Evolutionary conservation across 2,888 invertebrate genomes (phyloP).

Genomic region (Caenorhabditis sinica): DNA sequence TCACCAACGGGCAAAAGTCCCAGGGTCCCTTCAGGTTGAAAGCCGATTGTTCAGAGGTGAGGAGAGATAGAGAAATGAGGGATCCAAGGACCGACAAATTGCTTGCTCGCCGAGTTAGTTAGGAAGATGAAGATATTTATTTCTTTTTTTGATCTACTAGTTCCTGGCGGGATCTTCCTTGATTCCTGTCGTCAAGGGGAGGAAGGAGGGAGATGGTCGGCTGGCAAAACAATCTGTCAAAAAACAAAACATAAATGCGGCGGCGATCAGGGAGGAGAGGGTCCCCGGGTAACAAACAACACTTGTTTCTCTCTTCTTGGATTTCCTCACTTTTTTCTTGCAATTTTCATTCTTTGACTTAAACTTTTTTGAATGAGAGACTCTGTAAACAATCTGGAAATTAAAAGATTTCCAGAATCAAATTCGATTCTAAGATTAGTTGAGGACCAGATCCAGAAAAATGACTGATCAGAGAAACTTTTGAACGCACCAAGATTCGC

Average conservation of each 20-base stretch:
- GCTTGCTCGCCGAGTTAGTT: constrained; percentile 48
- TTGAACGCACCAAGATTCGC: no score
- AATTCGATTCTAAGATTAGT: no score
- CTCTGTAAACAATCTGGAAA: not conserved
- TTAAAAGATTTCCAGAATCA: not conserved
- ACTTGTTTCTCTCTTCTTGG: constrained; percentile 38
- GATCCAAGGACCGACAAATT: constrained; percentile 40
- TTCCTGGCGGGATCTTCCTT: constrained; percentile 19
- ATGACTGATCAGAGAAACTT: no score
- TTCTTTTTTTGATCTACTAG: constrained; percentile 41
- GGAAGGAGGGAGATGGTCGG: constrained; percentile 10
- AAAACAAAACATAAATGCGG: constrained; percentile 39
- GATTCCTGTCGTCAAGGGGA: constrained; percentile 6
- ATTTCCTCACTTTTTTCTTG: constrained; percentile 17
- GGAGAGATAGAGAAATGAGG: constrained; percentile 4
- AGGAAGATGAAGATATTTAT: constrained; percentile 40
- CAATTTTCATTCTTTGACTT: constrained; percentile 30
- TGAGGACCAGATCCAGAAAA: no score
- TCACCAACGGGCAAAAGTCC: constrained; percentile 22
- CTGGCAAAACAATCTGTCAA: constrained; percentile 60
- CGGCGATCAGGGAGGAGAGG: constrained; percentile 2
- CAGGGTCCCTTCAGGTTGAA: constrained; percentile 27
- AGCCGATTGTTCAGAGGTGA: constrained; percentile 44
- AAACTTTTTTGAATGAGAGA: not conserved
- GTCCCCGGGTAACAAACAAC: constrained; percentile 46